These are phyloP conservation scores for Brachycybe producta DNA, from an alignment of 2,888 invertebrate genomes.

Conservation along the genomic window DNA sequence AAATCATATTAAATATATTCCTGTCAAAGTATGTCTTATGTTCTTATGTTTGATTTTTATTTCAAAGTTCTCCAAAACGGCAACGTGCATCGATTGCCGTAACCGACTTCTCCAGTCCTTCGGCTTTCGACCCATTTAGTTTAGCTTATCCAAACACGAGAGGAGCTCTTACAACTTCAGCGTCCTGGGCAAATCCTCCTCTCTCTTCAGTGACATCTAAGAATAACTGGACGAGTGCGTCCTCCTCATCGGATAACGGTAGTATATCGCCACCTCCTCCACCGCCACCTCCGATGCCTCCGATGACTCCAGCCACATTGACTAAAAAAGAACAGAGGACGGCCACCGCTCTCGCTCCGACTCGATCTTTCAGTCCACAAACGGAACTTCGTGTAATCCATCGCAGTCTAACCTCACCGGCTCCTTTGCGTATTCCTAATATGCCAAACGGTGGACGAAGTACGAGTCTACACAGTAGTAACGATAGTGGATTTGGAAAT, in stretches of 20 bases:
- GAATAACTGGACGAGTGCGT: slow-evolving; percentile 10
- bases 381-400: slow-evolving; percentile 11
- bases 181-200: slow-evolving; percentile 24
- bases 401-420: slow-evolving; percentile 20
- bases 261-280: slow-evolving; percentile 9
- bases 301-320: neutral
- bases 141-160: slow-evolving; percentile 16
- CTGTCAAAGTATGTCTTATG: no score
- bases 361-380: slow-evolving; percentile 2
- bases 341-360: neutral
- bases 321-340: neutral
- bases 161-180: slow-evolving; percentile 19
- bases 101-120: slow-evolving; percentile 2
- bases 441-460: slow-evolving; percentile 1
- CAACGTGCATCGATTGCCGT: slow-evolving; percentile 8
- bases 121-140: slow-evolving; percentile 16
- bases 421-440: slow-evolving; percentile 11
- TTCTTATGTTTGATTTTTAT: neutral
- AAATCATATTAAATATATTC: no score
- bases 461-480: slow-evolving; percentile 60
- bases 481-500: slow-evolving; percentile 83
- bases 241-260: slow-evolving; percentile 8
- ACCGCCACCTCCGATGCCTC: slow-evolving; percentile 9
- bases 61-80: slow-evolving; percentile 12
- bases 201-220: slow-evolving; percentile 19